Conservation (phyloP, 1,140 invertebrate genomes). For the Meloidogyne exigua region DNA sequence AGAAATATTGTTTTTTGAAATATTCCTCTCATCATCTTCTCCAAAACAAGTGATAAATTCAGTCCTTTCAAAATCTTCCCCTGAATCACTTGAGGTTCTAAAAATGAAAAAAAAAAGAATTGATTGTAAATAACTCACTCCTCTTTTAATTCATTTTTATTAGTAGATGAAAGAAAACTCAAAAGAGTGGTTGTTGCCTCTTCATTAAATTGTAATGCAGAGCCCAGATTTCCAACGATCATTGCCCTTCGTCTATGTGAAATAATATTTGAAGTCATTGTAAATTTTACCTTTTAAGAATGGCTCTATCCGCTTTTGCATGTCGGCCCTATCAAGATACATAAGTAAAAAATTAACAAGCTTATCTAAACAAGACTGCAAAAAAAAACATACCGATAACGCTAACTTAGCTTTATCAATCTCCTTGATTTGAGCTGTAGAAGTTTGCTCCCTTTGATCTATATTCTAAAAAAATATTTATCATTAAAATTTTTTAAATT, state of each 20-base stretch:
- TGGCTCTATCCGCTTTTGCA: slow-evolving; percentile 53
- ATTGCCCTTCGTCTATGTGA: slow-evolving; percentile 32
- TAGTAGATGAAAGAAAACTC: slow-evolving; percentile 42
- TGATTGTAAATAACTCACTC: slow-evolving; percentile 13
- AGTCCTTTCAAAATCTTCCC: slow-evolving; percentile 42
- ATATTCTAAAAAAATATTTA: slow-evolving; percentile 30
- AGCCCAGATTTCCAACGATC: slow-evolving; percentile 46
- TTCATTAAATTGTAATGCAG: slow-evolving; percentile 34
- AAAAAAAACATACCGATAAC: slow-evolving; percentile 51
- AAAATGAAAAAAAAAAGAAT: not conserved
- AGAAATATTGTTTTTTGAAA: not conserved
- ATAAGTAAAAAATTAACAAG: not conserved
- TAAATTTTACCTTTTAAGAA: slow-evolving; percentile 40
- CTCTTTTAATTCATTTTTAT: slow-evolving; percentile 31
- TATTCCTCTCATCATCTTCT: slow-evolving; percentile 31
- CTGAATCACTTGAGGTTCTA: slow-evolving; percentile 43
- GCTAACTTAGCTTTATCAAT: slow-evolving; percentile 59
- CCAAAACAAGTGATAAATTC: slow-evolving; percentile 60
- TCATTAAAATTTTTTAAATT: not conserved
- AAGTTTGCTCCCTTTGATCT: slow-evolving; percentile 50
- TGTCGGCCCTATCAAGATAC: slow-evolving; percentile 52
- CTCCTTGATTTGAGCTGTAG: slow-evolving; percentile 50
- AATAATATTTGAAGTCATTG: not conserved
- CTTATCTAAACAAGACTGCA: not conserved
- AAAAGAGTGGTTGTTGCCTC: slow-evolving; percentile 56